A percentile compares a stretch with the other conserved stretches of the same genome.
phyloP scores from a whole-genome alignment of 2,113 vertebrate genomes.

The Xiphias gladius region DNA sequence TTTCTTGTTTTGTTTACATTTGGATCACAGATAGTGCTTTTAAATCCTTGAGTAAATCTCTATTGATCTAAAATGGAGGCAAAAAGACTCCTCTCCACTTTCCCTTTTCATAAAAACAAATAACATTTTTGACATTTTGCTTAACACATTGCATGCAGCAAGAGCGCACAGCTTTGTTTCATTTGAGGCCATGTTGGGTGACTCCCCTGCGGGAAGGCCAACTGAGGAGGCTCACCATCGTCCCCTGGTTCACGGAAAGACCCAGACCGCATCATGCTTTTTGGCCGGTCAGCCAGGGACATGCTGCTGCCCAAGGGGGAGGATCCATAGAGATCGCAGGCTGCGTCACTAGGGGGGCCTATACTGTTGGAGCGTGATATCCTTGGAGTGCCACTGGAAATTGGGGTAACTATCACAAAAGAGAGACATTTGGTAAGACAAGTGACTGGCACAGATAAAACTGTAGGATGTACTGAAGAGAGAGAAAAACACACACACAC shows the following conservation, averaged over 20 bases:
- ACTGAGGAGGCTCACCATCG: conserved; percentile 87
- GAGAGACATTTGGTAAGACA: conserved; percentile 14
- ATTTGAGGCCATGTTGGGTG: conserved; percentile 13
- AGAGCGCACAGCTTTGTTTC: conserved; percentile 39
- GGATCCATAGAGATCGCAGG: conserved; percentile 93
- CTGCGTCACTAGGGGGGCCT: conserved; percentile 91
- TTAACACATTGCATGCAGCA: conserved; percentile 8
- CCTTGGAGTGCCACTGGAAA: conserved; percentile 87
- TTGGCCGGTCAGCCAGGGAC: conserved; percentile 95
- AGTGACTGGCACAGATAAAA: conserved; percentile 19
- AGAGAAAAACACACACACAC: neutral
- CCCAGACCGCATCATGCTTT: conserved; percentile 96
- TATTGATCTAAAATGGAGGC: conserved; percentile 16
- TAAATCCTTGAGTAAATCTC: neutral
- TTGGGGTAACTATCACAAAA: conserved; percentile 90
- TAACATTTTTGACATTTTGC: conserved; percentile 9
- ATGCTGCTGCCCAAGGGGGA: conserved; percentile 95
- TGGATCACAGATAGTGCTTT: neutral
- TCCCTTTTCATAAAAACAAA: conserved; percentile 17
- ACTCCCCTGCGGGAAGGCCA: conserved; percentile 20
- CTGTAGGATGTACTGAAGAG: neutral
- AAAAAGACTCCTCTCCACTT: neutral
- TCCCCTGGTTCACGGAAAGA: conserved; percentile 96
- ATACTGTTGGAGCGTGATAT: conserved; percentile 99
- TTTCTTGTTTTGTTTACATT: neutral